Conservation (phyloP, 2,797 vertebrate species). For the Sebastes oblongus region DNA sequence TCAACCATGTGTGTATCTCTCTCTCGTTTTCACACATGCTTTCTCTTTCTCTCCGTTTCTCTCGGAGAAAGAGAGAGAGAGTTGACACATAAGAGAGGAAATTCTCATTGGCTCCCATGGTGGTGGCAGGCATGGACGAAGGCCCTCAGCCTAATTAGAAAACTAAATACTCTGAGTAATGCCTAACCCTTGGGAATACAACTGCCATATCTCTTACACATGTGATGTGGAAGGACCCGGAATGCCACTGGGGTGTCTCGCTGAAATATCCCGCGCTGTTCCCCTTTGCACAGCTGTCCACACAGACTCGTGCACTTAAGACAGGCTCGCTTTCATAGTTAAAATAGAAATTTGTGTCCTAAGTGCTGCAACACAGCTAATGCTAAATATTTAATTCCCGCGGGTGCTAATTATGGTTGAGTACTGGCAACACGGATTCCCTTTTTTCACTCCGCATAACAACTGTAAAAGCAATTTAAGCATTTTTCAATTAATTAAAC, state of each 20-base stretch:
- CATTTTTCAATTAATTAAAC: constrained; percentile 99
- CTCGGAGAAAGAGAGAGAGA: constrained; percentile 42
- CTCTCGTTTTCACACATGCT: constrained; percentile 65
- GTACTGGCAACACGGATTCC: constrained; percentile 98
- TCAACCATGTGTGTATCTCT: constrained; percentile 55
- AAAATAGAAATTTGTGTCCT: constrained; percentile 99
- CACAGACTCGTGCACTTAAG: constrained; percentile 91
- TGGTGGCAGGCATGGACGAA: constrained; percentile 78
- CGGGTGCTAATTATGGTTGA: constrained; percentile 99
- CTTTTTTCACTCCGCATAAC: constrained; percentile 92
- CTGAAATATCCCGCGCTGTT: constrained; percentile 91
- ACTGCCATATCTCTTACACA: constrained; percentile 95
- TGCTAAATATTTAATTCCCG: constrained; percentile 99
- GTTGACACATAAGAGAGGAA: constrained; percentile 76
- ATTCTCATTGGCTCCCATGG: constrained; percentile 78
- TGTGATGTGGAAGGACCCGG: constrained; percentile 89
- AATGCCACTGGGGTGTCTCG: constrained; percentile 93
- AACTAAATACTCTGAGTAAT: constrained; percentile 96
- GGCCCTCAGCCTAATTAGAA: constrained; percentile 94
- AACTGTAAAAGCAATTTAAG: constrained; percentile 99
- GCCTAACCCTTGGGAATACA: constrained; percentile 91
- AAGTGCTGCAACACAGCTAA: constrained; percentile 99
- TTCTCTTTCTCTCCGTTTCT: constrained; percentile 47
- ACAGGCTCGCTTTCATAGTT: constrained; percentile 96
- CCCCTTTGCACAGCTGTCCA: constrained; percentile 97